phyloP scores from a whole-genome alignment of 1,140 invertebrate species.

The Episyrphus balteatus region DNA sequence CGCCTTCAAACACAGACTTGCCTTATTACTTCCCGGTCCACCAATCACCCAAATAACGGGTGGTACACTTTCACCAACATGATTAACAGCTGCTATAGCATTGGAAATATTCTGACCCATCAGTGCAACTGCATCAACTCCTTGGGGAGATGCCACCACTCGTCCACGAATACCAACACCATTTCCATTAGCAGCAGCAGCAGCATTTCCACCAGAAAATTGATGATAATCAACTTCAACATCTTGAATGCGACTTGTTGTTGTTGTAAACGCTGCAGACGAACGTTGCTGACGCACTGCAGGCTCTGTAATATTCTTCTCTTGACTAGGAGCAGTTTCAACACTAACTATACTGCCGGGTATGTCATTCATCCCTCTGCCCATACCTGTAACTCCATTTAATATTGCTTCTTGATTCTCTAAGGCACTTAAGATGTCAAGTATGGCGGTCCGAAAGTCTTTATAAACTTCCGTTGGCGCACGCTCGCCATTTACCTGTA shows the following conservation, averaged over 20 bases:
- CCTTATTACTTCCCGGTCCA: conserved; percentile 70
- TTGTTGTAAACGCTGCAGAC: conserved; percentile 14
- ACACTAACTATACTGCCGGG: conserved; percentile 46
- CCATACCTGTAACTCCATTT: conserved; percentile 42
- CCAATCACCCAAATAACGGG: conserved; percentile 70
- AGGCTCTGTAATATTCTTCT: conserved; percentile 27
- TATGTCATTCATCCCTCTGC: conserved; percentile 43
- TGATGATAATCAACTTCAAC: no score
- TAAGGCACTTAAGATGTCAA: conserved; percentile 55
- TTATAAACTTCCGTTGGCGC: conserved; percentile 70
- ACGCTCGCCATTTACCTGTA: conserved; percentile 68
- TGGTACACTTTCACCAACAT: conserved; percentile 39
- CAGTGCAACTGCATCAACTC: conserved; percentile 7
- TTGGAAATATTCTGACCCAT: conserved; percentile 4
- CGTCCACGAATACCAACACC: neutral
- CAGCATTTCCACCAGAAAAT: neutral
- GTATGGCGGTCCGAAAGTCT: conserved; percentile 62
- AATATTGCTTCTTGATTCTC: conserved; percentile 50
- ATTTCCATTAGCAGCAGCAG: neutral
- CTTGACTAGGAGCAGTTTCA: conserved; percentile 43
- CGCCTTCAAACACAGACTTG: conserved; percentile 55
- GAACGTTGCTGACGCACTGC: conserved; percentile 2
- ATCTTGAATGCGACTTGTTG: neutral
- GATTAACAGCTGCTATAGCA: conserved; percentile 9
- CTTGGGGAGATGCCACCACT: conserved; percentile 5